Base-by-base conservation (phyloP, 2,113 vertebrate species). In the Poeciliopsis prolifica region DNA sequence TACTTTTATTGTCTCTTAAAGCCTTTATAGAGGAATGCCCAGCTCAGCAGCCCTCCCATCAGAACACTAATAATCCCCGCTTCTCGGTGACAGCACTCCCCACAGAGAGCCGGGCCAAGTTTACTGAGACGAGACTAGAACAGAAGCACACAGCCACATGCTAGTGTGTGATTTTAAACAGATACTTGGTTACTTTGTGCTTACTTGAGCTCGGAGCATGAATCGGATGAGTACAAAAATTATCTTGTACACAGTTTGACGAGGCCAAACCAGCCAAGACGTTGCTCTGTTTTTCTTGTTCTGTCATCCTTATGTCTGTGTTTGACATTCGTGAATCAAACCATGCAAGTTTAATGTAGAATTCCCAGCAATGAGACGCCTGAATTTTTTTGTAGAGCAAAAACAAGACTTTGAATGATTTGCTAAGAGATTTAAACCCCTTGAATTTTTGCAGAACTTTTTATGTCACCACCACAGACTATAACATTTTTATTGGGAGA, bases 11-110 rank as follows among this genome's bases (percentile, higher is more conserved):
- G 61, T 65, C 13, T 30, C 5, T 75, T 35, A 63, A 82, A 75
- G 62, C 68, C 54, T 81, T 40, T 62, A 65, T 77, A n/a, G 80
- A 79, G 80, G 83, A 91, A 91, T 87, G 85, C 67, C 64, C 72
- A 44, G 79, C 83, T 91, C 90, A 89, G 86, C 84, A 79, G 4
- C 74, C 68, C 82, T 86, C 89, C 84, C 81, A 54, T 83, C 74
- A 29, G 72, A 35, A 48, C 69, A 22, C 75, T 89, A 87, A 91
- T 90, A 84, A 88, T 88, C 84, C 77, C 83, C 76, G 72, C 77
- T 88, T 83, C 58, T 82, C 71, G 65, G 76, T 78, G 83, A 82
- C 85, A 70, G 85, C 71, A 87, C 89, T 87, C 86, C 91, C 83
- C 31, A 29, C 65, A 10, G 68, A 69, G 78, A 70, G 75, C 19